These are phyloP conservation scores for Diplogasteroides magnus DNA, from an alignment of 1,140 invertebrate species.

Conservation along the genomic window DNA sequence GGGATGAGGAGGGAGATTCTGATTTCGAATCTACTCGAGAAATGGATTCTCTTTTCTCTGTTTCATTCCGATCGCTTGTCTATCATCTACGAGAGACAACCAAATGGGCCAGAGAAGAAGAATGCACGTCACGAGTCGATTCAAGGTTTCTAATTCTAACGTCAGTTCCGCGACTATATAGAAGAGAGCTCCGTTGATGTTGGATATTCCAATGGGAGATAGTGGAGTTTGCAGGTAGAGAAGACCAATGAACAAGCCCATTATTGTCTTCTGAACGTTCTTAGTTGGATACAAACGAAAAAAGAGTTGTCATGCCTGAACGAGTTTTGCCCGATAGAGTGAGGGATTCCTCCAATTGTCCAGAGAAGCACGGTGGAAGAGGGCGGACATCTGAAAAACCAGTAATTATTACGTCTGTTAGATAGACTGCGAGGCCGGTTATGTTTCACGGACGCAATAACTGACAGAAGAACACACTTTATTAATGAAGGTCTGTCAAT, in stretches of 20 bases:
- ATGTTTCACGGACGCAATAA: too few relatives aligned
- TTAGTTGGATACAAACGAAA: too few relatives aligned
- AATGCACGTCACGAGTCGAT: too few relatives aligned
- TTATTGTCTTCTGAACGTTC: conserved; percentile 41
- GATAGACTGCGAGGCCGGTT: too few relatives aligned
- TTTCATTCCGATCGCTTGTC: background rate
- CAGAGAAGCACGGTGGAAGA: conserved; percentile 34
- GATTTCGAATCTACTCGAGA: too few relatives aligned
- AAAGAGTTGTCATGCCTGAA: conserved; percentile 39
- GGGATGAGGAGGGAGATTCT: too few relatives aligned
- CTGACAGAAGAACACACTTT: too few relatives aligned
- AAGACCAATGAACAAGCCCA: conserved; percentile 57
- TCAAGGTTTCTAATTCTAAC: too few relatives aligned
- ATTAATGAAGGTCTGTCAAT: too few relatives aligned
- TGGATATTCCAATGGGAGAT: conserved; percentile 49
- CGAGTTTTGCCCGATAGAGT: conserved; percentile 46
- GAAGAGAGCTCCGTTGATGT: conserved; percentile 58
- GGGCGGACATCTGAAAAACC: background rate
- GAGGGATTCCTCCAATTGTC: conserved; percentile 50
- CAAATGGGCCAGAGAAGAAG: conserved; percentile 50
- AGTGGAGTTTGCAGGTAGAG: conserved; percentile 44
- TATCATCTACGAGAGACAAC: too few relatives aligned
- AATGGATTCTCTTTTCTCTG: too few relatives aligned
- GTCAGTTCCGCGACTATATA: conserved; percentile 47
- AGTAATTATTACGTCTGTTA: too few relatives aligned